Percentiles rank a stretch among this genome's conserved stretches.
These are phyloP conservation scores for Adelphocoris suturalis DNA, from an alignment of 2,888 invertebrate genomes.

Conservation along the genomic window DNA sequence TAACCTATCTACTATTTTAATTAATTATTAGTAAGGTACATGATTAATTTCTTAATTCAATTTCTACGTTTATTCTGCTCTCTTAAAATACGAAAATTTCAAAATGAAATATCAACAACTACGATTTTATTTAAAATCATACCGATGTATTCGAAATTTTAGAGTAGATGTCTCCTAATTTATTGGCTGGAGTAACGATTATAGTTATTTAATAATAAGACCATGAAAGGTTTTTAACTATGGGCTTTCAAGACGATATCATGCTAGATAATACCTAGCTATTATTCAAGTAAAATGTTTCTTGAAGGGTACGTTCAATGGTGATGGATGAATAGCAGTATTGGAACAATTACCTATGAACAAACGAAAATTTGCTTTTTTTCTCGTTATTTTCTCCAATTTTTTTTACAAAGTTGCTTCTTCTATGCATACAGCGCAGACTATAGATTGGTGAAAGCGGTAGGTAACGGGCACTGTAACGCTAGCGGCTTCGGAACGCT, in stretches of 20 bases:
- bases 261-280: background rate
- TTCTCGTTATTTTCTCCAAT: slow-evolving; percentile 3
- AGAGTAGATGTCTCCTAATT: background rate
- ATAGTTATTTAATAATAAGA: background rate
- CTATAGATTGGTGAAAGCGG: slow-evolving; percentile 59
- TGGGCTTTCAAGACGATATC: background rate
- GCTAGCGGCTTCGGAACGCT: slow-evolving; percentile 34
- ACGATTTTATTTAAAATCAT: background rate
- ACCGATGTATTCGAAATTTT: slow-evolving; percentile 18
- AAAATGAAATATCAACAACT: background rate
- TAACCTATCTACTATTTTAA: background rate
- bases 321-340: too few relatives aligned
- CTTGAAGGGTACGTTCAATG: background rate
- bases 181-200: slow-evolving; percentile 5
- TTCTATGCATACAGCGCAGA: slow-evolving; percentile 62
- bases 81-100: background rate
- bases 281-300: background rate
- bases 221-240: background rate
- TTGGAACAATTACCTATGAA: background rate
- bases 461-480: slow-evolving; percentile 26
- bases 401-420: slow-evolving; percentile 46
- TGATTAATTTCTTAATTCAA: background rate
- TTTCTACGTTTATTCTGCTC: background rate
- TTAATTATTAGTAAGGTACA: slow-evolving; percentile 7
- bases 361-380: background rate